Percentiles rank a stretch among this genome's conserved stretches.
Evolutionary conservation across 2,797 vertebrate species (phyloP).

Genomic region (Coccyzus lansbergi): DNA sequence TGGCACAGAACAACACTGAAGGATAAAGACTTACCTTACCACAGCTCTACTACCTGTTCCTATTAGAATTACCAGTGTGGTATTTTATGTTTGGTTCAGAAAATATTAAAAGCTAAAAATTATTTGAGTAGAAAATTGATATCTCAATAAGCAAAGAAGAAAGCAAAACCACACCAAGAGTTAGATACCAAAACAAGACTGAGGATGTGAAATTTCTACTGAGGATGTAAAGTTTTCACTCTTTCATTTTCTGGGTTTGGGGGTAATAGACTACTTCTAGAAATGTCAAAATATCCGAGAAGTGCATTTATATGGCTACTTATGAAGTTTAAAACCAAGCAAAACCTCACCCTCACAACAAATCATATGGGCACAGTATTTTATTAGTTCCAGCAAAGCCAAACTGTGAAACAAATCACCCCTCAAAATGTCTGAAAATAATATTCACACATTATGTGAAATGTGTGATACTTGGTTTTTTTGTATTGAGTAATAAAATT

Average conservation of each 20-base stretch:
- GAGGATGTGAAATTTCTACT: background rate
- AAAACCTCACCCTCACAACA: background rate
- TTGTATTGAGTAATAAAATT: background rate
- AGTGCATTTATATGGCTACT: background rate
- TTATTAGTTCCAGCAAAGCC: background rate
- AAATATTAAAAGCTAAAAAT: background rate
- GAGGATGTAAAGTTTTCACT: background rate
- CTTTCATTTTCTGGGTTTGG: background rate
- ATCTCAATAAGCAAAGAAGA: background rate
- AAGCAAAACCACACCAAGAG: background rate
- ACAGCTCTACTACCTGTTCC: background rate
- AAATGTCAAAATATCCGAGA: background rate
- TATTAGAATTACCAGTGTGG: background rate
- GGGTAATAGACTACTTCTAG: background rate
- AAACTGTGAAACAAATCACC: background rate
- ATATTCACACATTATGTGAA: background rate
- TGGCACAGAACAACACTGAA: background rate
- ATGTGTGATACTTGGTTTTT: background rate
- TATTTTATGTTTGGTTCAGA: background rate
- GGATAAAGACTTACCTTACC: background rate
- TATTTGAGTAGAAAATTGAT: background rate
- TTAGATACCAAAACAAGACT: background rate
- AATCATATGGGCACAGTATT: background rate
- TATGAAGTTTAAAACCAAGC: background rate
- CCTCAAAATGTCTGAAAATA: background rate